phyloP scores from a whole-genome alignment of 2,113 vertebrate genomes.

The Numida meleagris region DNA sequence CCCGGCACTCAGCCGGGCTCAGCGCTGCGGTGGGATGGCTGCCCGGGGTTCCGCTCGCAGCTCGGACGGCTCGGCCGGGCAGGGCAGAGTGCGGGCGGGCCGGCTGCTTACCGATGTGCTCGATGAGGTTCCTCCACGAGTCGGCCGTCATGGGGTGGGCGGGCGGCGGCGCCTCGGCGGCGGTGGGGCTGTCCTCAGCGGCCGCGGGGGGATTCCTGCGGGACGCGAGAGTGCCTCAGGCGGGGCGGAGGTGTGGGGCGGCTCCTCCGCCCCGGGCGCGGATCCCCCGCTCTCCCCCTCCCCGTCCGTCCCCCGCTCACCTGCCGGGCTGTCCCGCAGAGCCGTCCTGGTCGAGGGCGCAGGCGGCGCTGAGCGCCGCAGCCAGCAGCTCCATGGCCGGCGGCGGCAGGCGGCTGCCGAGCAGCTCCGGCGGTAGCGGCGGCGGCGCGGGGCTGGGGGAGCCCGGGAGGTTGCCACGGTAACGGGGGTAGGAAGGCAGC shows the following conservation, averaged over 20 bases:
- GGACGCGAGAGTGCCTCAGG: background rate
- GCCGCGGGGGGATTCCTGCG: conserved; percentile 65
- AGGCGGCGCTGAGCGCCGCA: conserved; percentile 78
- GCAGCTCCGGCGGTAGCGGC: conserved; percentile 51
- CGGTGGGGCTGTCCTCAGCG: conserved; percentile 66
- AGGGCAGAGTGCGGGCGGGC: no score
- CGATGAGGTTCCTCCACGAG: conserved; percentile 81
- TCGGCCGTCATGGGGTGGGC: conserved; percentile 79
- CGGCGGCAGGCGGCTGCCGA: conserved; percentile 25
- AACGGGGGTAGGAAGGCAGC: conserved; percentile 72
- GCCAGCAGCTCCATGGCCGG: conserved; percentile 78
- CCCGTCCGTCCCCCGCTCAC: conserved; percentile 28
- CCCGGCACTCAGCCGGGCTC: background rate
- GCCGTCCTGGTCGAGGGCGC: conserved; percentile 78
- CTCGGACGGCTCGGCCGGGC: no score
- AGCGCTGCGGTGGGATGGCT: no score
- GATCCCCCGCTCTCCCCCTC: background rate
- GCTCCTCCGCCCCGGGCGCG: background rate
- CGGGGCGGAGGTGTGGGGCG: background rate
- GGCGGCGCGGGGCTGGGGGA: conserved; percentile 63
- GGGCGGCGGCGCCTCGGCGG: conserved; percentile 61
- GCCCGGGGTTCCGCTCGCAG: no score
- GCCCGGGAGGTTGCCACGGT: conserved; percentile 73
- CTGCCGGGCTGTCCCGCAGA: conserved; percentile 64
- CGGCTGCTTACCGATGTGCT: conserved; percentile 78